A percentile compares a stretch with the other conserved stretches of the same genome.
These are phyloP conservation scores for Drosophila jambulina DNA, from an alignment of 1,140 invertebrate species.

Conservation along the genomic window DNA sequence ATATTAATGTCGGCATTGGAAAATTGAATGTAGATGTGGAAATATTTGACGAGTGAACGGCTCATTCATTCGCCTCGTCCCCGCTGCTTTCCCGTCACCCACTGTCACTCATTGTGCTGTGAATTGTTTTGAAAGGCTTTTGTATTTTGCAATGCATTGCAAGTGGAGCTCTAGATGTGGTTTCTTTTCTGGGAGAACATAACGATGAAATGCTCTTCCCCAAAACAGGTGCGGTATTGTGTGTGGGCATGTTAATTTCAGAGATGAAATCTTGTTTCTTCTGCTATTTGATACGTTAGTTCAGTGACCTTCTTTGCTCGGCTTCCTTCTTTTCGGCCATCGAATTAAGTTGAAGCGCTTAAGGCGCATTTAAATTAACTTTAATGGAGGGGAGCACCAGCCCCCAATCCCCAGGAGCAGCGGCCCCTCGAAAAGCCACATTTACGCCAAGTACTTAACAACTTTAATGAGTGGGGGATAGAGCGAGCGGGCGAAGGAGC, in stretches of 20 bases:
- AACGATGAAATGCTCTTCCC: neutral
- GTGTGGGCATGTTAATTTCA: constrained; percentile 11
- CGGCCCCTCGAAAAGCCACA: constrained; percentile 42
- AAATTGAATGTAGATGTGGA: constrained; percentile 12
- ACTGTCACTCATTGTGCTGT: constrained; percentile 33
- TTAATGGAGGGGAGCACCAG: constrained; percentile 45
- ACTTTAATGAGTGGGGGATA: constrained; percentile 73
- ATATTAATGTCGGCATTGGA: neutral
- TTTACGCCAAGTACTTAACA: constrained; percentile 81
- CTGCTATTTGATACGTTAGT: constrained; percentile 4
- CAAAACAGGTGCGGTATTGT: constrained; percentile 33
- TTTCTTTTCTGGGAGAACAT: constrained; percentile 20
- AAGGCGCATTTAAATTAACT: constrained; percentile 77
- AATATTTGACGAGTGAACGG: constrained; percentile 36
- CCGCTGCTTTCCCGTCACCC: neutral
- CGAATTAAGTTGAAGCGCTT: constrained; percentile 63
- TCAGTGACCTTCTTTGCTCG: constrained; percentile 23
- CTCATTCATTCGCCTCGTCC: constrained; percentile 35
- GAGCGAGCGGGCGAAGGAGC: neutral
- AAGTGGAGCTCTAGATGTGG: constrained; percentile 47
- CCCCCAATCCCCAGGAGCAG: constrained; percentile 2
- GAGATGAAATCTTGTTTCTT: constrained; percentile 11
- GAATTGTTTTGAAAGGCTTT: constrained; percentile 50
- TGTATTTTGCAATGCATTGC: constrained; percentile 44
- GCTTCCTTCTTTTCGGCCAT: constrained; percentile 33